Conservation (phyloP, 2,888 invertebrate genomes). For the Carpatolechia fugitivella region DNA sequence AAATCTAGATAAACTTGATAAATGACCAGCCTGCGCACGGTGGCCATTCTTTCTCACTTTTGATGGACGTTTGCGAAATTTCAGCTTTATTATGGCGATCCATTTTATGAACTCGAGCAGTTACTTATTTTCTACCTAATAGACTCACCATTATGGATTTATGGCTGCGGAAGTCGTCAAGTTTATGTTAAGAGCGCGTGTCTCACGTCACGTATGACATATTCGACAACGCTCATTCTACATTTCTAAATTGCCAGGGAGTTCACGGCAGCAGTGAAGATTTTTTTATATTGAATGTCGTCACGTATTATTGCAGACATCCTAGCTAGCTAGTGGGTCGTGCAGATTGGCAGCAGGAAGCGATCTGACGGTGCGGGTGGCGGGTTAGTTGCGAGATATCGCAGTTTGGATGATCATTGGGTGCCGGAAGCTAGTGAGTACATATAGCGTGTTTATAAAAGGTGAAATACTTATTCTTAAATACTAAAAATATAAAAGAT, state of each 20-base stretch:
- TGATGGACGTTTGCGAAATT: constrained; percentile 47
- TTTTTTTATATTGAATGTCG: background rate
- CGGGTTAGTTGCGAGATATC: constrained; percentile 32
- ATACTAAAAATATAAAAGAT: too few species aligned
- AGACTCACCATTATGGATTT: background rate
- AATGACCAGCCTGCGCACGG: constrained; percentile 53
- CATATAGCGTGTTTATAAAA: too few species aligned
- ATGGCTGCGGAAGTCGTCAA: background rate
- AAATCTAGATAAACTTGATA: constrained; percentile 67
- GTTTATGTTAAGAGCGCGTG: too few species aligned
- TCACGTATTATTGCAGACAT: constrained; percentile 21
- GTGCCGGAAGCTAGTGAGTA: too few species aligned
- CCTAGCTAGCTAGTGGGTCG: constrained; percentile 35
- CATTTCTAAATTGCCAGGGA: too few species aligned
- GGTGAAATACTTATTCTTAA: too few species aligned
- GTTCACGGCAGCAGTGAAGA: too few species aligned
- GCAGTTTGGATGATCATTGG: constrained; percentile 1
- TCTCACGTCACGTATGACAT: too few species aligned
- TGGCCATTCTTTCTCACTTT: constrained; percentile 48
- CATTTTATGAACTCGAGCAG: constrained; percentile 34
- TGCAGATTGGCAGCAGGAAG: constrained; percentile 38
- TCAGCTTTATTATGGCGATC: constrained; percentile 39
- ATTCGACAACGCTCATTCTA: too few species aligned
- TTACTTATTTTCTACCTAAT: background rate
- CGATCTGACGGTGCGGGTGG: too few species aligned